Conservation (phyloP, 1,140 invertebrate species). For the Drusus annulatus region DNA sequence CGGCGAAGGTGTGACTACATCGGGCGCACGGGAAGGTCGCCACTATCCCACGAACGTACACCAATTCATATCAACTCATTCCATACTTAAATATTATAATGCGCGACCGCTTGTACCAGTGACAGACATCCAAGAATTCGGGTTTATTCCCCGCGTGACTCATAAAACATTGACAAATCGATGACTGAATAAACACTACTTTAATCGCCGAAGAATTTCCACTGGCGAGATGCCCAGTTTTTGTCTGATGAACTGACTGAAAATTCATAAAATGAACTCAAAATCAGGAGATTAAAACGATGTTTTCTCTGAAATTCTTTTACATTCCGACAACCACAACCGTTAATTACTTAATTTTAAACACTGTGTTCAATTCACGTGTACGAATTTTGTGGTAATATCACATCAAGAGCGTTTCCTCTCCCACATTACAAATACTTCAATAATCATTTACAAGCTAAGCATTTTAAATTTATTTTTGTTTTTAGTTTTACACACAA, state of each 20-base stretch:
- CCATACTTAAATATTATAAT: slow-evolving; percentile 40
- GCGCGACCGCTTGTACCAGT: slow-evolving; percentile 17
- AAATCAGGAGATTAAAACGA: no score
- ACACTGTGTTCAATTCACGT: no score
- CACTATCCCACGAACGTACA: slow-evolving; percentile 48
- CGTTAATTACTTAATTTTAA: no score
- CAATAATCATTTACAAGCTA: no score
- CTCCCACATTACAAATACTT: no score
- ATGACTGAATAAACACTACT: background rate
- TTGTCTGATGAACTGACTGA: background rate
- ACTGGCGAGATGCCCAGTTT: background rate
- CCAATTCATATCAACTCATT: slow-evolving; percentile 50
- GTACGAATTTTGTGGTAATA: no score
- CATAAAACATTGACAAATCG: slow-evolving; percentile 18
- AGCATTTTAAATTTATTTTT: no score
- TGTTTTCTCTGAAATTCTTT: no score
- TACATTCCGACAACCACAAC: no score
- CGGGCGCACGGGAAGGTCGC: slow-evolving; percentile 48
- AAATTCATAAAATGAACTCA: background rate
- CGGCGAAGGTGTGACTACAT: slow-evolving; percentile 37
- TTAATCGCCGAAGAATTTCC: background rate
- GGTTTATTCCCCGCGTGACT: slow-evolving; percentile 27
- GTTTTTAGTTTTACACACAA: no score
- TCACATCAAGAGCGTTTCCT: no score
- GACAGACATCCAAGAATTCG: slow-evolving; percentile 27